phyloP scores from a whole-genome alignment of 23 tunicate genomes.

The Ciona savignyi region DNA sequence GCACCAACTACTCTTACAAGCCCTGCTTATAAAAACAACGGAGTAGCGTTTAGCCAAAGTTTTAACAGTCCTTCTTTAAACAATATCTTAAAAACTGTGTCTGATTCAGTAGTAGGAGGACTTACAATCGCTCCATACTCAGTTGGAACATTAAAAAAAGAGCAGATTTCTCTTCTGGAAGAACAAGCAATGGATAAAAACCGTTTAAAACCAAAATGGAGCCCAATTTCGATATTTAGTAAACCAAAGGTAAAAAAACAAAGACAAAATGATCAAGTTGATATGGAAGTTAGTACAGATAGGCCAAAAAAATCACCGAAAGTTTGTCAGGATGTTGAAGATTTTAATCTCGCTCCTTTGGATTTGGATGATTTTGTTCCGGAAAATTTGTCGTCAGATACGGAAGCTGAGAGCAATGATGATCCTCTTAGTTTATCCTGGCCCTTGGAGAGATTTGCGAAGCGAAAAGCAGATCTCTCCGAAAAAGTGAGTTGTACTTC shows the following conservation, averaged over 20 bases:
- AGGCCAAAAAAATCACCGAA: background rate
- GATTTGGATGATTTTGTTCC: constrained; percentile 2
- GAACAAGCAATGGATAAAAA: background rate
- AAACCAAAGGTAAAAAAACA: background rate
- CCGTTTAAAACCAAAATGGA: background rate
- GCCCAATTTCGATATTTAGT: constrained; percentile 2
- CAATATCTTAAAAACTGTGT: background rate
- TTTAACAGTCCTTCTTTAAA: constrained; percentile 14
- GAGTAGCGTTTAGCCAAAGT: constrained; percentile 3
- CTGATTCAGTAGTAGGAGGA: constrained; percentile 1
- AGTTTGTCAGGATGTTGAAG: background rate
- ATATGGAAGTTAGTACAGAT: background rate
- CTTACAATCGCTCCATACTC: constrained; percentile 1
- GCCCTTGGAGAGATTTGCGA: constrained; percentile 1
- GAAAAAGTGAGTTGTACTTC: background rate
- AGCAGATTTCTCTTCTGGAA: background rate
- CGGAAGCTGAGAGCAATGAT: background rate
- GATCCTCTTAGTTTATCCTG: constrained; percentile 16
- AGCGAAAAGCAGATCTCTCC: background rate
- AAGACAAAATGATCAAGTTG: background rate
- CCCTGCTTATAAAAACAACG: background rate
- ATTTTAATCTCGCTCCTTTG: constrained; percentile 12
- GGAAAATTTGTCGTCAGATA: background rate
- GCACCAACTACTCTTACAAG: background rate
- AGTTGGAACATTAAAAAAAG: background rate